phyloP scores from a whole-genome alignment of 1,140 invertebrate species.

The Prorops nasuta region DNA sequence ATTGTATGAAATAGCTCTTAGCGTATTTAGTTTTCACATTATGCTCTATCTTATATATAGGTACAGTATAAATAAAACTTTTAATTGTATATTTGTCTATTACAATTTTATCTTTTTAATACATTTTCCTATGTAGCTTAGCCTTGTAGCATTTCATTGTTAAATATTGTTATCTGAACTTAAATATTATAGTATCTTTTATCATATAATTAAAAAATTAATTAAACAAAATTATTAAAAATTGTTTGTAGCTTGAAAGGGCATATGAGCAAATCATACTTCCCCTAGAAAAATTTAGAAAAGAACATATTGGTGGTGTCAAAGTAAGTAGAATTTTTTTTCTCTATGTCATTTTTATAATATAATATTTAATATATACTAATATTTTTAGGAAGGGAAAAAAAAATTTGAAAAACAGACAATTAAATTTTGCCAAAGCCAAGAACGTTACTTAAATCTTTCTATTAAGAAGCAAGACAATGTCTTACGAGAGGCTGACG shows the following conservation, averaged over 20 bases:
- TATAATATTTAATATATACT: constrained; percentile 4
- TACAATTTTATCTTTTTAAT: too few species aligned
- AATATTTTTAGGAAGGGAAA: constrained; percentile 74
- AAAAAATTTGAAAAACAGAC: constrained; percentile 98
- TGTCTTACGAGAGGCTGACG: constrained; percentile 93
- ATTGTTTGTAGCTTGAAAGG: constrained; percentile 75
- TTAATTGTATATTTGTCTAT: too few species aligned
- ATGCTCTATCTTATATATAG: too few species aligned
- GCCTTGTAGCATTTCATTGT: too few species aligned
- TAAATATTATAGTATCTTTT: too few species aligned
- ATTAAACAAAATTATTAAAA: too few species aligned
- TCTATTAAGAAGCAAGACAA: constrained; percentile 92
- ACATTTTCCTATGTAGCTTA: too few species aligned
- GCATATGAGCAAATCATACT: constrained; percentile 89
- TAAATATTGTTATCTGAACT: too few species aligned
- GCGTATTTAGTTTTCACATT: too few species aligned
- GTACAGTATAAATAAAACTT: too few species aligned
- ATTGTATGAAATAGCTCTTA: too few species aligned
- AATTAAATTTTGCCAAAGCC: constrained; percentile 91
- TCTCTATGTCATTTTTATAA: constrained; percentile 3
- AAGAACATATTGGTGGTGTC: constrained; percentile 90
- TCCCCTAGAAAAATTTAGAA: constrained; percentile 89
- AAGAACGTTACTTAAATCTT: constrained; percentile 91
- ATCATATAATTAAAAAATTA: too few species aligned
- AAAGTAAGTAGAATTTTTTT: constrained; percentile 63